phyloP scores from a whole-genome alignment of 2,797 vertebrate genomes.

The Anguilla megastoma region DNA sequence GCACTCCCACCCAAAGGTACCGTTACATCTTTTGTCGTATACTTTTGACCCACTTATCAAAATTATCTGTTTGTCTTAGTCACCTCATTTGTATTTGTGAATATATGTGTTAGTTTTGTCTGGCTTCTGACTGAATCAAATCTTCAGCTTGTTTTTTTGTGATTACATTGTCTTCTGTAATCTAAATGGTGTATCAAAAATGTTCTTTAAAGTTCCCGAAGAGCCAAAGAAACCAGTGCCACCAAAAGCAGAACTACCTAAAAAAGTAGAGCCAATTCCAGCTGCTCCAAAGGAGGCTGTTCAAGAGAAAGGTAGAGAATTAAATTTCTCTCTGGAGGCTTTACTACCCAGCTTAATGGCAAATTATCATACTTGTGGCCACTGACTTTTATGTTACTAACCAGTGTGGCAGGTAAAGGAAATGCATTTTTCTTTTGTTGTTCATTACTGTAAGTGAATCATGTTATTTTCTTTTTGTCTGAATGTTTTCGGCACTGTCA shows the following conservation, averaged over 20 bases:
- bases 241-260: conserved; percentile 60
- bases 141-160: conserved; percentile 50
- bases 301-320: conserved; percentile 77
- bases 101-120: conserved; percentile 25
- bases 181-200: conserved; percentile 28
- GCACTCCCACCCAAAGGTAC: conserved; percentile 80
- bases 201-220: conserved; percentile 63
- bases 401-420: background rate
- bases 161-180: conserved; percentile 33
- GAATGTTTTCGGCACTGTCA: background rate
- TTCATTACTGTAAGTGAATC: background rate
- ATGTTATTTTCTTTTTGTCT: background rate
- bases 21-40: conserved; percentile 33
- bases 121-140: conserved; percentile 49
- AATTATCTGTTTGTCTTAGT: background rate
- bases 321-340: conserved; percentile 30
- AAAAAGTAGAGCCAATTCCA: conserved; percentile 45
- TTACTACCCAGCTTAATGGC: conserved; percentile 32
- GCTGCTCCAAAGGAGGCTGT: conserved; percentile 69
- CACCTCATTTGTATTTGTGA: conserved; percentile 5
- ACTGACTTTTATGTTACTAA: conserved; percentile 21
- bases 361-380: conserved; percentile 13
- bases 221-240: conserved; percentile 69
- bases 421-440: background rate
- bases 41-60: too few species aligned